These are phyloP conservation scores for Elachura formosa DNA, from an alignment of 2,113 vertebrate species.

Conservation along the genomic window DNA sequence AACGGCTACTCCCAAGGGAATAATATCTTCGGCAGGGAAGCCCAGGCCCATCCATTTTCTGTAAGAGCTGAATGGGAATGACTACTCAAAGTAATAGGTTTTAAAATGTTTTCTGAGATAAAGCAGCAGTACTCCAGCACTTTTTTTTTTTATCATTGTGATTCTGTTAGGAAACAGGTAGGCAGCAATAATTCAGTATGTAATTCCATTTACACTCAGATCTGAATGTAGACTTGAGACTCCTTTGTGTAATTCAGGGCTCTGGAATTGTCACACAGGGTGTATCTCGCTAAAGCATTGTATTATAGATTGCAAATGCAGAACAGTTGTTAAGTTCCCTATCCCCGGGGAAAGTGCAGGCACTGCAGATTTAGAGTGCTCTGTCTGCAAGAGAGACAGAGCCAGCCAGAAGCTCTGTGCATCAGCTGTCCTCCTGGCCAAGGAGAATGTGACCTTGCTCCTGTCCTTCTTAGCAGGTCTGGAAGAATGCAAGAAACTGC, in stretches of 20 bases:
- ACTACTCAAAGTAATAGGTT: slow-evolving; percentile 49
- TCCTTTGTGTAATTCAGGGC: neutral
- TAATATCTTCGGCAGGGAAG: slow-evolving; percentile 2
- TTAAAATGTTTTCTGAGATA: slow-evolving; percentile 57
- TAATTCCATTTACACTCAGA: slow-evolving; percentile 10
- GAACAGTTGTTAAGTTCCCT: neutral
- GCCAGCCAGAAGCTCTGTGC: neutral
- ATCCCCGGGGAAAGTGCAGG: neutral
- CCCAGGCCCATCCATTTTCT: slow-evolving; percentile 25
- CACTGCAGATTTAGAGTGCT: neutral
- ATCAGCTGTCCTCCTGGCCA: slow-evolving; percentile 7
- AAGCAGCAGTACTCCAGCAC: neutral
- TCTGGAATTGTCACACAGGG: neutral
- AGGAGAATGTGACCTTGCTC: neutral
- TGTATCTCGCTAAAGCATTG: neutral
- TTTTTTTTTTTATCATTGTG: neutral
- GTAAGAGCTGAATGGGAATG: slow-evolving; percentile 40
- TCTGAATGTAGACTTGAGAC: neutral
- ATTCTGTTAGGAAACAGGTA: slow-evolving; percentile 2
- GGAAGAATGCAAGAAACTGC: neutral
- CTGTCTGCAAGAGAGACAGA: neutral
- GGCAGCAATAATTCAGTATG: neutral
- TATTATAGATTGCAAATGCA: slow-evolving; percentile 5
- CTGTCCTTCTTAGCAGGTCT: neutral
- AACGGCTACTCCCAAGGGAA: slow-evolving; percentile 14